Evolutionary conservation across 2,888 invertebrate genomes (phyloP).

Genomic region (Lasioglossum malachurum): DNA sequence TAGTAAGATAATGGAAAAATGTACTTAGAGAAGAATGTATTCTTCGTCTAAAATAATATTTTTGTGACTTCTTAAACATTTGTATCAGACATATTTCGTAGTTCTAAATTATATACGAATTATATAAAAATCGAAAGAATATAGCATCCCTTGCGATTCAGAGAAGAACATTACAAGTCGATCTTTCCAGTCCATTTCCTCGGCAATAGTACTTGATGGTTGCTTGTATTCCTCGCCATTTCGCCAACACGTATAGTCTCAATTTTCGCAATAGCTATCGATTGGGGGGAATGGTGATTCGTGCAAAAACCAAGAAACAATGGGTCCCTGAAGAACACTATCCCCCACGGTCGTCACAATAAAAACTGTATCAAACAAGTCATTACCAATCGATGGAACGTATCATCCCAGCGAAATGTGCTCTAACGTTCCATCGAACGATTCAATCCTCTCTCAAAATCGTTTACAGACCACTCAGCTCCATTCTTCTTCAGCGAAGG

Average conservation of each 20-base stretch:
- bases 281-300: constrained; percentile 18
- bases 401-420: constrained; percentile 32
- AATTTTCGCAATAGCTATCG: constrained; percentile 4
- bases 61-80: too few species aligned
- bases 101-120: neutral
- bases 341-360: constrained; percentile 21
- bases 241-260: neutral
- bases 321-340: neutral
- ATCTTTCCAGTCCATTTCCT: neutral
- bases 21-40: too few species aligned
- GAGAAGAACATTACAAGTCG: neutral
- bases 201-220: neutral
- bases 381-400: constrained; percentile 67
- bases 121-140: neutral
- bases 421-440: constrained; percentile 58
- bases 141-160: neutral
- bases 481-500: constrained; percentile 73
- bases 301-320: constrained; percentile 25
- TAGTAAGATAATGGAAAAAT: too few species aligned
- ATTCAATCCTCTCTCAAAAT: constrained; percentile 78
- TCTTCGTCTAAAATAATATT: too few species aligned
- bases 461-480: constrained; percentile 71
- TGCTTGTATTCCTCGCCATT: neutral
- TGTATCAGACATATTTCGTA: neutral
- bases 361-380: constrained; percentile 27